Evolutionary conservation across 2,113 vertebrate species (phyloP).

Genomic region (Oncorhynchus mykiss): DNA sequence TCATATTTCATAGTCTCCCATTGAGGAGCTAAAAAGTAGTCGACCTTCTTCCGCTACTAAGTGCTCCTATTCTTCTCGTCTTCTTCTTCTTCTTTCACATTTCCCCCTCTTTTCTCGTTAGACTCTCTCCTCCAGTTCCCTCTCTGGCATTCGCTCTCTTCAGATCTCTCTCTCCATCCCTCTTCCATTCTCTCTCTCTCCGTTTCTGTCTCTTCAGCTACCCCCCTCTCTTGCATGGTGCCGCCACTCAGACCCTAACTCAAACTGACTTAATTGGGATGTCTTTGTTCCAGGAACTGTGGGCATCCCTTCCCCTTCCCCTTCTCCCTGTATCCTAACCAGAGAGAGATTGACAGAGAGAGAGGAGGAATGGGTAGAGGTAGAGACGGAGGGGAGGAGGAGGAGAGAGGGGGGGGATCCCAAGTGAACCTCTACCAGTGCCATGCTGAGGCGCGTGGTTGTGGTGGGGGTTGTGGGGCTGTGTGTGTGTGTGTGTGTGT

Average conservation of each 20-base stretch:
- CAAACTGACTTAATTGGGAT: slow-evolving; percentile 81
- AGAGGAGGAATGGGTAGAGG: no score
- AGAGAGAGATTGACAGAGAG: background rate
- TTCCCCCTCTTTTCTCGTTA: slow-evolving; percentile 36
- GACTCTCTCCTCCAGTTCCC: slow-evolving; percentile 40
- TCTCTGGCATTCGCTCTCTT: slow-evolving; percentile 25
- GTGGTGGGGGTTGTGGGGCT: background rate
- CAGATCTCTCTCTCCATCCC: slow-evolving; percentile 41
- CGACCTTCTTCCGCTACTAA: slow-evolving; percentile 74
- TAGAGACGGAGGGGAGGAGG: no score
- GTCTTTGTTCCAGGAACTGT: slow-evolving; percentile 76
- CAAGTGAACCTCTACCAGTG: slow-evolving; percentile 11
- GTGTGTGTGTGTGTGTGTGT: background rate
- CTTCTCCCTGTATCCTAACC: slow-evolving; percentile 22
- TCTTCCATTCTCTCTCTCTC: slow-evolving; percentile 9
- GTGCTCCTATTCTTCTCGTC: slow-evolving; percentile 37
- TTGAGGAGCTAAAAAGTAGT: slow-evolving; percentile 73
- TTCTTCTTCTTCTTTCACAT: slow-evolving; percentile 24
- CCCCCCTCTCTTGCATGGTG: slow-evolving; percentile 21
- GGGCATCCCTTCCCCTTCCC: slow-evolving; percentile 64
- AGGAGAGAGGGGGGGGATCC: no score
- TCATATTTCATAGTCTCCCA: slow-evolving; percentile 80
- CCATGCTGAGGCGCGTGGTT: slow-evolving; percentile 25
- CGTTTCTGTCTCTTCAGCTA: no score
- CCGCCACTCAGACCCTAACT: slow-evolving; percentile 73